Conservation (phyloP, 1,140 invertebrate species). For the Zeugodacus cucurbitae region DNA sequence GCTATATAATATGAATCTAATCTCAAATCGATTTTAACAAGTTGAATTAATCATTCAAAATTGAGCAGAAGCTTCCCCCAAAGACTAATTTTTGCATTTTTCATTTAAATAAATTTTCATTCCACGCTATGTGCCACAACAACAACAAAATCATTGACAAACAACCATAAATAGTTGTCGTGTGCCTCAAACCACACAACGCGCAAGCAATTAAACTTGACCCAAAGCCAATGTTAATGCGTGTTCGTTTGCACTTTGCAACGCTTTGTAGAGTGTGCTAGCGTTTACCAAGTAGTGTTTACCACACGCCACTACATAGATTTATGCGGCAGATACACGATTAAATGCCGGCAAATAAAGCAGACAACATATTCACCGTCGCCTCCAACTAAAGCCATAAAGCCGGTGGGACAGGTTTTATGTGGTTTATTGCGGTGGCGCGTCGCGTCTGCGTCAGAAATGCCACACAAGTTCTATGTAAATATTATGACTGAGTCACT, state of each 20-base stretch:
- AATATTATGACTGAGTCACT: conserved; percentile 6
- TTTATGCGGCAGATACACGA: not conserved
- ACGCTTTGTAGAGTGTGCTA: not conserved
- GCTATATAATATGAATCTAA: not conserved
- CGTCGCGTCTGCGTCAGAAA: not conserved
- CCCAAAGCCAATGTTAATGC: conserved; percentile 36
- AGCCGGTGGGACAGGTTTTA: conserved; percentile 18
- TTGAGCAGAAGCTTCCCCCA: not conserved
- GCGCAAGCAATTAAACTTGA: conserved; percentile 26
- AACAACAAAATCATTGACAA: not conserved
- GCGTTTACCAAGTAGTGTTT: not conserved
- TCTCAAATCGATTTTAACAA: not conserved
- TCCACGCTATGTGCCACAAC: not conserved
- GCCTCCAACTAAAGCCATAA: not conserved
- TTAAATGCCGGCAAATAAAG: not conserved
- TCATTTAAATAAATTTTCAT: not conserved
- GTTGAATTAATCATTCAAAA: not conserved
- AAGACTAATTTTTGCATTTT: not conserved
- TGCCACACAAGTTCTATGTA: conserved; percentile 12
- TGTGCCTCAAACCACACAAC: not conserved
- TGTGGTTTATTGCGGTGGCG: not conserved
- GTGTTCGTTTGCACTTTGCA: conserved; percentile 4
- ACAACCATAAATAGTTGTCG: not conserved
- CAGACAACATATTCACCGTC: not conserved
- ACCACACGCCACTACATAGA: not conserved